A percentile compares a stretch with the other conserved stretches of the same genome.
These are phyloP conservation scores for Cyanoderma ruficeps DNA, from an alignment of 2,113 vertebrate species.

Conservation along the genomic window DNA sequence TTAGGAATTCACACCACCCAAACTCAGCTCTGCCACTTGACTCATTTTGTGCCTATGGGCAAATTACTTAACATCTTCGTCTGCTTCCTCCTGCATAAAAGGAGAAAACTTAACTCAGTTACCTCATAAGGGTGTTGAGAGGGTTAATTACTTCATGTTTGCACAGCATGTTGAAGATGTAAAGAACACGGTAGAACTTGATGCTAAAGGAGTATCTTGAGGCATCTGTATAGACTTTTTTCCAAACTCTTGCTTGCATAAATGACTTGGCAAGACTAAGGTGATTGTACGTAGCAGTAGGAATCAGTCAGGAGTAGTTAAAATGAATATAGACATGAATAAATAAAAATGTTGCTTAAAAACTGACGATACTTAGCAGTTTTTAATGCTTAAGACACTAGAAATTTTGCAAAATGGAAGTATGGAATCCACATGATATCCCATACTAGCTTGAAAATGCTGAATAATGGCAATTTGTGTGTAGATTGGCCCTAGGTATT, in stretches of 20 bases:
- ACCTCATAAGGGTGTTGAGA: conserved; percentile 23
- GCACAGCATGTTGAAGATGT: not conserved
- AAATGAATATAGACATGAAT: not conserved
- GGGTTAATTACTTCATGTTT: conserved; percentile 33
- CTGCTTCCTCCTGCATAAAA: conserved; percentile 24
- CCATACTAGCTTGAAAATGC: not conserved
- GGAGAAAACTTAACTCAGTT: conserved; percentile 4
- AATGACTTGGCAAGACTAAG: not conserved
- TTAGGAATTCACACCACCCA: not conserved
- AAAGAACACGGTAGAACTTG: not conserved
- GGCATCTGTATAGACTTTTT: not conserved
- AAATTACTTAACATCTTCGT: conserved; percentile 31
- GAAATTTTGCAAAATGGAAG: not conserved
- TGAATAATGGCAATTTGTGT: not conserved
- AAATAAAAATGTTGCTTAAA: not conserved
- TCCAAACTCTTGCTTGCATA: not conserved
- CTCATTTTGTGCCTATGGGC: conserved; percentile 31
- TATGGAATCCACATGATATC: not conserved
- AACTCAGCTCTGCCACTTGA: not conserved
- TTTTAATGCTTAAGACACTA: not conserved
- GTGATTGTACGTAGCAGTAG: not conserved
- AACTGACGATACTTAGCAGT: not conserved
- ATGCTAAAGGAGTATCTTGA: conserved; percentile 7
- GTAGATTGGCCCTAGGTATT: not conserved
- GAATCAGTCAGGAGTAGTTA: not conserved